Evolutionary conservation across 2,113 vertebrate species (phyloP).

Genomic region (Corydoras maculifer): DNA sequence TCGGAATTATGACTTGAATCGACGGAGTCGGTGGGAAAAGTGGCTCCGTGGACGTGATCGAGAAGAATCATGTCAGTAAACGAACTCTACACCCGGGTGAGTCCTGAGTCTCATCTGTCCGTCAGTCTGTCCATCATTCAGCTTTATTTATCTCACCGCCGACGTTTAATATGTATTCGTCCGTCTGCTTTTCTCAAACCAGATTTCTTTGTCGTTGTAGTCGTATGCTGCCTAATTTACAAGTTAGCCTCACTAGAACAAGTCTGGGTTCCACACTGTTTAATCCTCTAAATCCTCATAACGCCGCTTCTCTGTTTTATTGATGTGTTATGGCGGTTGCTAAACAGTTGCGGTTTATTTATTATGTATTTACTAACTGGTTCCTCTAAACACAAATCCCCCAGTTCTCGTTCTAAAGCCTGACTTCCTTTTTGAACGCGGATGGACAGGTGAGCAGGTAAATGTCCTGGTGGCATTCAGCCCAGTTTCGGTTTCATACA

Average conservation of each 20-base stretch:
- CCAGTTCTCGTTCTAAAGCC: background rate
- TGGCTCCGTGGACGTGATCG: slow-evolving; percentile 19
- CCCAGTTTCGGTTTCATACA: slow-evolving; percentile 30
- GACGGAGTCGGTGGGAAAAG: slow-evolving; percentile 9
- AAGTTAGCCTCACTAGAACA: too few species aligned
- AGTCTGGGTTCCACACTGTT: too few species aligned
- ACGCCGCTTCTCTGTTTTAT: too few species aligned
- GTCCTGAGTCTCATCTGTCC: slow-evolving; percentile 16
- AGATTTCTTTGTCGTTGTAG: background rate
- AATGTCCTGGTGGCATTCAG: background rate
- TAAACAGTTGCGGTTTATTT: background rate
- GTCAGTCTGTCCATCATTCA: background rate
- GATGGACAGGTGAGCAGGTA: slow-evolving; percentile 31
- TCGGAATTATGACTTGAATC: slow-evolving; percentile 18
- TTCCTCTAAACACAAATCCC: background rate
- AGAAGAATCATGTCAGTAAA: slow-evolving; percentile 62
- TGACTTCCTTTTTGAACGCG: slow-evolving; percentile 1
- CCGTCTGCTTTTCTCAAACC: background rate
- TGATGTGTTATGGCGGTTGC: too few species aligned
- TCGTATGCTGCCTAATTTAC: background rate
- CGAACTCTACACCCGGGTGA: slow-evolving; percentile 68
- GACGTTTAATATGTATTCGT: too few species aligned
- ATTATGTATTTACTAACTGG: background rate
- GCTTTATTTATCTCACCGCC: background rate
- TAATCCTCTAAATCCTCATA: too few species aligned